A percentile compares a stretch with the other conserved stretches of the same genome.
phyloP scores from a whole-genome alignment of 2,113 vertebrate species.

The Tragulus kanchil region DNA sequence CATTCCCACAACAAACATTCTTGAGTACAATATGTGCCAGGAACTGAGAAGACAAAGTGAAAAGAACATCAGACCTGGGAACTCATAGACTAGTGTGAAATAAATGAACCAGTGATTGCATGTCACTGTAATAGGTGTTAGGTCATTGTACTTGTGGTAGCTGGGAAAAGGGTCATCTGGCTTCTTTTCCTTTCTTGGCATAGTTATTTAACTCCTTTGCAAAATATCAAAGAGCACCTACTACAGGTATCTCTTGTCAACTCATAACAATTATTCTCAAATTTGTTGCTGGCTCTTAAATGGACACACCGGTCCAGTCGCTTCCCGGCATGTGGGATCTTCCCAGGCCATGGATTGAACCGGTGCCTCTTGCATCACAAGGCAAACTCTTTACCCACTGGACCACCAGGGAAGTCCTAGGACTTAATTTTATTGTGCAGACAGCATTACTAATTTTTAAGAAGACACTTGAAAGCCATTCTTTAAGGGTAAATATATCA shows the following conservation, averaged over 20 bases:
- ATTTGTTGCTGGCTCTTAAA: too few relatives aligned
- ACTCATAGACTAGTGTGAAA: neutral
- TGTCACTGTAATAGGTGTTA: neutral
- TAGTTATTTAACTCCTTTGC: neutral
- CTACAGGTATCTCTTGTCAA: neutral
- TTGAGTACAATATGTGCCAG: neutral
- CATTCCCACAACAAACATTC: neutral
- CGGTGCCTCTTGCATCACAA: too few relatives aligned
- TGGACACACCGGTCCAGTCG: too few relatives aligned
- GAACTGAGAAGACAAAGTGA: neutral
- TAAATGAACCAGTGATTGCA: neutral
- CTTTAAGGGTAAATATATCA: neutral
- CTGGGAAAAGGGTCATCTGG: neutral
- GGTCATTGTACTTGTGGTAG: neutral
- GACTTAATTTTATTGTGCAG: neutral
- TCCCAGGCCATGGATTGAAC: too few relatives aligned
- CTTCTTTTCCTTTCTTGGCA: neutral
- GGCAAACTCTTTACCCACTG: too few relatives aligned
- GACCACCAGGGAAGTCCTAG: too few relatives aligned
- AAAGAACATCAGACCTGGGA: neutral
- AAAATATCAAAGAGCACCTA: neutral
- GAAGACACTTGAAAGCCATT: constrained; percentile 13
- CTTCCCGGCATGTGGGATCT: too few relatives aligned
- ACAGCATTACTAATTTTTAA: neutral
- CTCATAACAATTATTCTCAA: neutral